Percentiles rank a stretch among this genome's conserved stretches.
These are phyloP conservation scores for Pammene aurita DNA, from an alignment of 2,888 invertebrate genomes.

Conservation along the genomic window DNA sequence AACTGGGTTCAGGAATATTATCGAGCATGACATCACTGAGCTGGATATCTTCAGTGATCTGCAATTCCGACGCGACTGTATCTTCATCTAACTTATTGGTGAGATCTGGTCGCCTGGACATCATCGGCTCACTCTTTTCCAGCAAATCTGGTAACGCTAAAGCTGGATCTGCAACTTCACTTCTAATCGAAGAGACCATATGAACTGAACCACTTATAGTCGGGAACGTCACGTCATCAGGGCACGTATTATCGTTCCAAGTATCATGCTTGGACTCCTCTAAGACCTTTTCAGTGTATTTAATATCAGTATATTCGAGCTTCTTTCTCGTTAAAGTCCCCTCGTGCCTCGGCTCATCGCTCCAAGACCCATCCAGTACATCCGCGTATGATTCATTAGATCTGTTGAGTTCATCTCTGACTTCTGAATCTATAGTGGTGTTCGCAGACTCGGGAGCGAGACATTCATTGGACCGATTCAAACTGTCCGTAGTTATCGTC, in stretches of 20 bases:
- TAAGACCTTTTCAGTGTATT: constrained; percentile 48
- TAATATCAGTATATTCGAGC: constrained; percentile 68
- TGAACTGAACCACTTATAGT: constrained; percentile 91
- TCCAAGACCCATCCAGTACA: constrained; percentile 72
- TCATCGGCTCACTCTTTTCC: constrained; percentile 66
- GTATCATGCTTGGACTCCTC: constrained; percentile 81
- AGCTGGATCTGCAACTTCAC: constrained; percentile 77
- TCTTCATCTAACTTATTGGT: constrained; percentile 66
- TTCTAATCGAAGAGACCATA: constrained; percentile 86
- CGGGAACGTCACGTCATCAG: constrained; percentile 91
- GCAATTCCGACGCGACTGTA: constrained; percentile 54
- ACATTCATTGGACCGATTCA: constrained; percentile 75
- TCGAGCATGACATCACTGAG: constrained; percentile 55
- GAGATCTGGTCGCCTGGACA: constrained; percentile 67
- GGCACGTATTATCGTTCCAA: constrained; percentile 92
- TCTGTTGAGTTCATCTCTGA: constrained; percentile 69
- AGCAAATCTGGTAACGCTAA: constrained; percentile 70
- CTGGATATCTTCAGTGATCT: constrained; percentile 49
- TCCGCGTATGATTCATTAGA: constrained; percentile 80
- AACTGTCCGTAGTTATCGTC: constrained; percentile 43
- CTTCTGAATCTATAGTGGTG: constrained; percentile 53
- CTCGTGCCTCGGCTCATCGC: constrained; percentile 53
- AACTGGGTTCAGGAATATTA: constrained; percentile 65
- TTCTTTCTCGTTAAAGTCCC: constrained; percentile 56
- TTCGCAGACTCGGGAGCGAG: constrained; percentile 64